A percentile compares a stretch with the other conserved stretches of the same genome.
phyloP scores from a whole-genome alignment of 2,797 vertebrate species.

The Rhinophrynus dorsalis region DNA sequence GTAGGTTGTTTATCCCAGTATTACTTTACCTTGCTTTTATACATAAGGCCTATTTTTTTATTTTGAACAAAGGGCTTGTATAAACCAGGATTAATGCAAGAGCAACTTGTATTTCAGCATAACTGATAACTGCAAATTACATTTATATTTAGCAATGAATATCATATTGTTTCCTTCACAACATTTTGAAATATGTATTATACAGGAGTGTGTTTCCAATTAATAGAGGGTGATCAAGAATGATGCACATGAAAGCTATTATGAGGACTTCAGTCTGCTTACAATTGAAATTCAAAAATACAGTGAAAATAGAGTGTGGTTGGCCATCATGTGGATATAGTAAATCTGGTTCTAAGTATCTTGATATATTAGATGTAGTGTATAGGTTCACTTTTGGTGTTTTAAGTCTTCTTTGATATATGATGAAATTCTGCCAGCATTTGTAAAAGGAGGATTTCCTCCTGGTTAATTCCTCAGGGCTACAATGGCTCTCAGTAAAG shows the following conservation, averaged over 20 bases:
- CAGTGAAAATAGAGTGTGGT: slow-evolving; percentile 15
- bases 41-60: no score
- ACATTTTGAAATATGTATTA: not conserved
- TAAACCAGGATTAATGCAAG: no score
- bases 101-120: no score
- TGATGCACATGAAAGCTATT: slow-evolving; percentile 11
- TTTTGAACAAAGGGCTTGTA: no score
- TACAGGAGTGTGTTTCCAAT: slow-evolving; percentile 8
- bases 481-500: slow-evolving; percentile 24
- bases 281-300: slow-evolving; percentile 4
- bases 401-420: slow-evolving; percentile 16
- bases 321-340: not conserved
- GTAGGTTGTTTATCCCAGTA: no score
- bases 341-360: slow-evolving; percentile 9
- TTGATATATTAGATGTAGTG: slow-evolving; percentile 13
- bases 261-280: slow-evolving; percentile 8
- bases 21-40: no score
- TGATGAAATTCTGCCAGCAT: slow-evolving; percentile 13
- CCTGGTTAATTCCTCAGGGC: slow-evolving; percentile 10
- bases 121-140: no score
- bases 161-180: not conserved
- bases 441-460: slow-evolving; percentile 17
- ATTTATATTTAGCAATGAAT: no score
- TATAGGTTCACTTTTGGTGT: slow-evolving; percentile 16
- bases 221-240: slow-evolving; percentile 14